phyloP scores from a whole-genome alignment of 2,888 invertebrate genomes.

The Thyatira batis region DNA sequence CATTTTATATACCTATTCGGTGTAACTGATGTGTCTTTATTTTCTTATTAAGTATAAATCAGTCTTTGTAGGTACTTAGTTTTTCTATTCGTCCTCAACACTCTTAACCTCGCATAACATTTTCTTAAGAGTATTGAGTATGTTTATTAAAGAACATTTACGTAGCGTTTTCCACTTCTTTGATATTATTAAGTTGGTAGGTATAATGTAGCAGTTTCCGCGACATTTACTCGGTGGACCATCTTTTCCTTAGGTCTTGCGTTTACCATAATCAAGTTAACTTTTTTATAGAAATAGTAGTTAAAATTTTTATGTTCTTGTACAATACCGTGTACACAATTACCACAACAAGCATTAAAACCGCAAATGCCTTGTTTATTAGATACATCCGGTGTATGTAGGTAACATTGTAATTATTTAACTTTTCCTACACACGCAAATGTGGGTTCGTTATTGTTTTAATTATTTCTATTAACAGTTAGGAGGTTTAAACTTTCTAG shows the following conservation, averaged over 20 bases:
- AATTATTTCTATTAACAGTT: not conserved
- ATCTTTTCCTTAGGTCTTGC: not conserved
- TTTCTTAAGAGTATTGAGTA: too few species aligned
- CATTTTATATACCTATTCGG: too few species aligned
- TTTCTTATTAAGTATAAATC: too few species aligned
- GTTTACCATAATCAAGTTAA: not conserved
- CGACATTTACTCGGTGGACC: too few species aligned
- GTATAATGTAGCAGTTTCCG: too few species aligned
- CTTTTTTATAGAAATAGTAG: not conserved
- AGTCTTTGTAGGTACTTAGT: too few species aligned
- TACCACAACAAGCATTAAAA: slow-evolving; percentile 34
- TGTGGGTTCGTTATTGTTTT: not conserved
- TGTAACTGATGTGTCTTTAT: too few species aligned
- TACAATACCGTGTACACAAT: slow-evolving; percentile 11
- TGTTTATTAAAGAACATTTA: too few species aligned
- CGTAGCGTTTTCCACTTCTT: too few species aligned
- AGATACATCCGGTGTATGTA: slow-evolving; percentile 34
- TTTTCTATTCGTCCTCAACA: too few species aligned
- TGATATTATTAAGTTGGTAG: too few species aligned
- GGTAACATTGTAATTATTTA: slow-evolving; percentile 11
- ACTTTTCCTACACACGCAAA: not conserved
- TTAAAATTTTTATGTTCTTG: not conserved
- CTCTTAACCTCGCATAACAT: too few species aligned
- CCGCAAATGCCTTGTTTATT: slow-evolving; percentile 41
- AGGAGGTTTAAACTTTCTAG: not conserved